Evolutionary conservation across 2,113 vertebrate species (phyloP), one percentile per base, ranked within the genome.

Genomic region (Corythoichthys haematopterus): DNA sequence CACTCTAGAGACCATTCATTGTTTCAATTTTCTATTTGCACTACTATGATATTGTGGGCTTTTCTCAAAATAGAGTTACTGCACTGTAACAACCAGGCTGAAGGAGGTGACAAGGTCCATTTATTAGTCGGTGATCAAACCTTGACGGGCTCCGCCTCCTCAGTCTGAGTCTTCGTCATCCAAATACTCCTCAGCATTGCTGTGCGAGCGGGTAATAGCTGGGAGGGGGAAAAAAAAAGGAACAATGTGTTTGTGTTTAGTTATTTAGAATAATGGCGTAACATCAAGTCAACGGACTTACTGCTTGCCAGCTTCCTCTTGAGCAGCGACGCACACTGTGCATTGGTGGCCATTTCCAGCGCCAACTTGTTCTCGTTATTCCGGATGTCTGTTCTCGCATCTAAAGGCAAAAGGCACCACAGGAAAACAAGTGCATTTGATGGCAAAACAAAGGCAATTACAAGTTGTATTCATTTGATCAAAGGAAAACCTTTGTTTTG

Each of bases 111-210:
- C 59, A 77, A 84, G 70, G 60, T 83, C 72, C 75, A 69, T 71
- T 76, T 83, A 35, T 14, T 57, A 59, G 65, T 64, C 66, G 64
- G 46, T 56, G 65, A 75, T 70, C 55, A 75, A 81, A 73, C 59
- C 56, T 75, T 65, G 73, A 3, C 4, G 20, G 40, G n/a, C 48
- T 69, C 61, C 65, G 55, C 0, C 36, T 37, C 13, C 74, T 92
- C 92, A 99, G 88, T 99, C 97, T 0, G 97, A 99, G 84, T 99
- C 97, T 87, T 98, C 96, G 46, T 98, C 97, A 5, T 99, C 97
- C 56, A 98, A 91, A 88, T 98, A 98, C 66, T 98, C 97, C 51
- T 99, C 96, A 3, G 95, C 96, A 28, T 98, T 95, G 89, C 94
- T 98, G 81, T 92, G 89, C 77, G 93, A 92, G 83, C 94, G 93